Evolutionary conservation across 2,888 invertebrate species (phyloP).

Genomic region (Isoperla grammatica): DNA sequence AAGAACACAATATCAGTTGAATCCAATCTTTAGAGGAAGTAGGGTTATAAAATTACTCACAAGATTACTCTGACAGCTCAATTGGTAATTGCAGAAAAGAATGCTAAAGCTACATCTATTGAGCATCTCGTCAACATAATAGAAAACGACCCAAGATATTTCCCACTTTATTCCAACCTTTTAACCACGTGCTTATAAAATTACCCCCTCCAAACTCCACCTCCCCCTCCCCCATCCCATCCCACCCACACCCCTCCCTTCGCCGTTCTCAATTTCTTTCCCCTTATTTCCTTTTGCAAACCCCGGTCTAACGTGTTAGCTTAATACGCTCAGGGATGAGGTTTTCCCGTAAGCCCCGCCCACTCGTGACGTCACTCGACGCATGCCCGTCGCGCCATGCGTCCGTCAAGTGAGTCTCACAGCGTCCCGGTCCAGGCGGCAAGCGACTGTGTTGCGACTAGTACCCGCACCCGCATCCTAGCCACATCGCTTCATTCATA

Average conservation of each 20-base stretch:
- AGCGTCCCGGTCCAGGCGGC: slow-evolving; percentile 11
- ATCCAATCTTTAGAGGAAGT: too few species aligned
- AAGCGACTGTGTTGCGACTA: not conserved
- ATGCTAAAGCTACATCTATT: too few species aligned
- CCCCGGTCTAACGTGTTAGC: slow-evolving; percentile 19
- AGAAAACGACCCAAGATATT: too few species aligned
- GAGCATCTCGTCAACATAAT: too few species aligned
- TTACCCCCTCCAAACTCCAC: slow-evolving; percentile 9
- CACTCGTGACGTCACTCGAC: slow-evolving; percentile 14
- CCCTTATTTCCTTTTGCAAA: slow-evolving; percentile 18
- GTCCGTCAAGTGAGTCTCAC: slow-evolving; percentile 1
- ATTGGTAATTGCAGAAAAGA: too few species aligned
- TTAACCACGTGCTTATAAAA: slow-evolving; percentile 19
- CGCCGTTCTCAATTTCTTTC: slow-evolving; percentile 31
- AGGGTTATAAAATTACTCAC: too few species aligned
- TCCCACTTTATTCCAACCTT: too few species aligned
- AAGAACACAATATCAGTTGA: too few species aligned
- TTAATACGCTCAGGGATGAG: slow-evolving; percentile 18
- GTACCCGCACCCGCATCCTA: not conserved
- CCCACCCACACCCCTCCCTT: slow-evolving; percentile 2
- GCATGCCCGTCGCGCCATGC: slow-evolving; percentile 15
- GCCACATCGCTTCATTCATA: not conserved
- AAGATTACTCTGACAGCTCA: too few species aligned
- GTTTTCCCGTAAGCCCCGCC: slow-evolving; percentile 19
- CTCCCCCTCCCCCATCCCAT: not conserved